phyloP scores from a whole-genome alignment of 2,113 vertebrate genomes.

The Pogona vitticeps region DNA sequence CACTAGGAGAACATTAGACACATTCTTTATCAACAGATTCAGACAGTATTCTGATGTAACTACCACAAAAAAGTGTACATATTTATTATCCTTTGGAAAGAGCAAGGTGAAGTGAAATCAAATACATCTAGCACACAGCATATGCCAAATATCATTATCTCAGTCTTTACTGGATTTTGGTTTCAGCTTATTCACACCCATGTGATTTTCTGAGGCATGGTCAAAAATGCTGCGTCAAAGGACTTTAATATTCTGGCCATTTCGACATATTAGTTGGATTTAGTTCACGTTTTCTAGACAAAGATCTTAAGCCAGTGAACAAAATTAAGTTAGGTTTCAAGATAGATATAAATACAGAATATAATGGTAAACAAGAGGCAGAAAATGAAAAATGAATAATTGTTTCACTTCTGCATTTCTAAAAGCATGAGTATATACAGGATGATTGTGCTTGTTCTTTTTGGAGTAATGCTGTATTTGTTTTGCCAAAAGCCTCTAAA shows the following conservation, averaged over 20 bases:
- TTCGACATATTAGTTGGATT: not conserved
- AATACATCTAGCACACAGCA: not conserved
- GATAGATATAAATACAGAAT: constrained; percentile 22
- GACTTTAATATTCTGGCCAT: not conserved
- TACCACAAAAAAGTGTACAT: too few relatives aligned
- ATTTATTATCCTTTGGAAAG: not conserved
- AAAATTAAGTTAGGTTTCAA: constrained; percentile 34
- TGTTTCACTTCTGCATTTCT: not conserved
- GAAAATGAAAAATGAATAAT: constrained; percentile 39
- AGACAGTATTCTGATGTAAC: not conserved
- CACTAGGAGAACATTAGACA: not conserved
- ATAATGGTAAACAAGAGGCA: constrained; percentile 33
- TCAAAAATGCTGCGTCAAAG: not conserved
- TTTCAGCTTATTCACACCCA: not conserved
- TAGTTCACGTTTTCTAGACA: constrained; percentile 40
- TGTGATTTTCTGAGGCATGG: not conserved
- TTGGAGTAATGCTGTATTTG: not conserved
- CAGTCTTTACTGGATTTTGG: too few relatives aligned
- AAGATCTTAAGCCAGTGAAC: constrained; percentile 9
- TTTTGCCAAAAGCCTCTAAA: constrained; percentile 34
- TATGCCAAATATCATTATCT: not conserved
- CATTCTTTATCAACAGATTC: not conserved
- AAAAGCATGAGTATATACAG: not conserved
- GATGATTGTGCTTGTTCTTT: not conserved
- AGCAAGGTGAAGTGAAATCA: not conserved